Evolutionary conservation across 2,888 invertebrate species (phyloP).

Genomic region (Heliconius hortense): DNA sequence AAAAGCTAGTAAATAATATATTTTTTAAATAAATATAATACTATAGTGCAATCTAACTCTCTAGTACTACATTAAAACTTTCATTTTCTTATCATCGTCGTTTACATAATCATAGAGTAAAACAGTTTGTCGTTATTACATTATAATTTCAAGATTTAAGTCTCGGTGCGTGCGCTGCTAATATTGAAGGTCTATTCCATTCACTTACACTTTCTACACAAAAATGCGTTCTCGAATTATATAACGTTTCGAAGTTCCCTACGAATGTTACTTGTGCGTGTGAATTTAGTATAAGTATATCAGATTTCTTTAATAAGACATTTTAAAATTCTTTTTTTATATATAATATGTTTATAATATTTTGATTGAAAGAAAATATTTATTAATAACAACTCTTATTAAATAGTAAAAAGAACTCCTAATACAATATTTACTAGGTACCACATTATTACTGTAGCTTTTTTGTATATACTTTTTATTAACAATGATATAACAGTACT

Average conservation of each 20-base stretch:
- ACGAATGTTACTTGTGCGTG: neutral
- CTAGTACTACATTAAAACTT: conserved; percentile 10
- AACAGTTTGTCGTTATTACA: conserved; percentile 14
- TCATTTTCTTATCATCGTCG: conserved; percentile 8
- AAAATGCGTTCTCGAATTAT: conserved; percentile 59
- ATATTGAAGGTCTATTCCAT: conserved; percentile 45
- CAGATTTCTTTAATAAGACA: neutral
- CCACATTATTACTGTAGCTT: neutral
- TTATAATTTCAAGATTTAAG: conserved; percentile 11
- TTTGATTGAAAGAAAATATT: neutral
- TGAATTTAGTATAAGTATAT: conserved; percentile 1
- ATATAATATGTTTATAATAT: too few relatives aligned
- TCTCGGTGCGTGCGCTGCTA: conserved; percentile 30
- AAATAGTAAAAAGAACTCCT: neutral
- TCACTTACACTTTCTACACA: conserved; percentile 72
- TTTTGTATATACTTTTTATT: neutral
- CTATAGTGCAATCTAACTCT: neutral
- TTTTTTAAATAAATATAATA: neutral
- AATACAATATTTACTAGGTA: neutral
- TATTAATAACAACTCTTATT: neutral
- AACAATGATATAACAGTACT: too few relatives aligned
- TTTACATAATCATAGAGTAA: conserved; percentile 20
- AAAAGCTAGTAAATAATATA: neutral
- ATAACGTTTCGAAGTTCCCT: conserved; percentile 20
- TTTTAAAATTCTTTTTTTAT: neutral